Evolutionary conservation across 2,888 invertebrate genomes (phyloP).

Genomic region (Pasiphila rectangulata): DNA sequence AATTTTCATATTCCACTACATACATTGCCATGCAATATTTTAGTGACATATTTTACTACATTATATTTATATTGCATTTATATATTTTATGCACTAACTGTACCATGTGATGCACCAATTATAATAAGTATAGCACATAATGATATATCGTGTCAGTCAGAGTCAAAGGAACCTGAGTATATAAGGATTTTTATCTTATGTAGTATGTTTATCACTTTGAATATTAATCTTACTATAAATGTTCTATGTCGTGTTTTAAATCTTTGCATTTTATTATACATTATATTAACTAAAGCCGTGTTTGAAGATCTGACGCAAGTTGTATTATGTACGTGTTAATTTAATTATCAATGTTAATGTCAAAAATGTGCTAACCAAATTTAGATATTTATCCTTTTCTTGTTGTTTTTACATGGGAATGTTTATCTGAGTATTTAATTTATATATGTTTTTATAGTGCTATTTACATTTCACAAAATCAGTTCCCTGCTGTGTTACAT

Average conservation of each 20-base stretch:
- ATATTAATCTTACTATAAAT: constrained; percentile 25
- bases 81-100: constrained; percentile 13
- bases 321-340: constrained; percentile 23
- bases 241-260: constrained; percentile 21
- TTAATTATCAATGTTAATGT: not conserved
- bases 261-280: constrained; percentile 14
- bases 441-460: not conserved
- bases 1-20: constrained; percentile 54
- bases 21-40: constrained; percentile 48
- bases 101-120: constrained; percentile 19
- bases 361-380: no score
- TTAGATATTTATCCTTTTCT: no score
- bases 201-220: constrained; percentile 18
- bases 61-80: not conserved
- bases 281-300: constrained; percentile 40
- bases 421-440: not conserved
- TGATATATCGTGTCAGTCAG: constrained; percentile 39
- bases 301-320: constrained; percentile 63
- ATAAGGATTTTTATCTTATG: constrained; percentile 41
- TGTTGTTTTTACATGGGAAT: not conserved
- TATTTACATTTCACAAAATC: no score
- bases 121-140: constrained; percentile 5
- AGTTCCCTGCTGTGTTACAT: no score
- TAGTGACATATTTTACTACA: not conserved
- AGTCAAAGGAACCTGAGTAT: constrained; percentile 69